Conservation (phyloP, 1,140 invertebrate species). For the Penaeus indicus region DNA sequence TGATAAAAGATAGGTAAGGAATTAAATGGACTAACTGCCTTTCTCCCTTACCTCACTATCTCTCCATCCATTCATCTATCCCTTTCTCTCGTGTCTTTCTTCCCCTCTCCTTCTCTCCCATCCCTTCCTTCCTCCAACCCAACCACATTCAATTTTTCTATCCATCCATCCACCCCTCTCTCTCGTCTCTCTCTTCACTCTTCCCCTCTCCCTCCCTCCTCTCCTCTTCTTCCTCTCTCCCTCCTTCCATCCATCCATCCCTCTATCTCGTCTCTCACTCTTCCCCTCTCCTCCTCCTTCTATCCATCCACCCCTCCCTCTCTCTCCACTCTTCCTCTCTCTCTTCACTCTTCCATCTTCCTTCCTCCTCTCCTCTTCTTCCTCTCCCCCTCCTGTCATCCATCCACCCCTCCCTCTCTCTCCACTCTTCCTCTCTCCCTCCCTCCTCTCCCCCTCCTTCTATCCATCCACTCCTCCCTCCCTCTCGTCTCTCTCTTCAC, state of each 20-base stretch:
- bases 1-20: too few species aligned
- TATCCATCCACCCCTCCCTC: not conserved
- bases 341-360: not conserved
- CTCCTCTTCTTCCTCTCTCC: not conserved
- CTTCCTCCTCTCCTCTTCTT: not conserved
- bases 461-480: not conserved
- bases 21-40: too few species aligned
- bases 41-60: too few species aligned
- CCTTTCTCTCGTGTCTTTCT: not conserved
- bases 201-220: not conserved
- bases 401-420: not conserved
- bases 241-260: too few species aligned
- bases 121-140: not conserved
- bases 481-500: not conserved
- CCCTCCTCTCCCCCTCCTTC: not conserved
- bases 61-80: too few species aligned
- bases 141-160: not conserved
- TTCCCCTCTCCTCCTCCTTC: not conserved
- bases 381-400: not conserved
- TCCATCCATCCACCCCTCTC: not conserved
- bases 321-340: not conserved
- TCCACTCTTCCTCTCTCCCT: not conserved
- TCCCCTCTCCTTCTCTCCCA: not conserved
- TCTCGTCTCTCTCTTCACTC: not conserved
- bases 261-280: not conserved